Conservation (phyloP, 2,113 vertebrate genomes). For the Brachypodius melanocephalos region DNA sequence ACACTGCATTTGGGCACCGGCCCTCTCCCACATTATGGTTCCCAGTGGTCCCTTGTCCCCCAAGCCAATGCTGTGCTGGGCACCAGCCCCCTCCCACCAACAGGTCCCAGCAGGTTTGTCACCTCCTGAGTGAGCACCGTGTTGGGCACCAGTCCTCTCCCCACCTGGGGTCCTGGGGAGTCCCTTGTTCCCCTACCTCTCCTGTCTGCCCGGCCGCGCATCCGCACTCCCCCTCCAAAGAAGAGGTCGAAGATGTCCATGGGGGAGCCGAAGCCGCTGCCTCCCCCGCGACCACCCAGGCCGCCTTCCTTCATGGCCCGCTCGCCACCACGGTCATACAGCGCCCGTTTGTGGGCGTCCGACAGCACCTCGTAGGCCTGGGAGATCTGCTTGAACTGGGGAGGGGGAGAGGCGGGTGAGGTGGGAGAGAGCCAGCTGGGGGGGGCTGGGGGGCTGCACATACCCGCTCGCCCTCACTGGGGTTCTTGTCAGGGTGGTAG, state of each 20-base stretch:
- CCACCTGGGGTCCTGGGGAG: rapidly evolving
- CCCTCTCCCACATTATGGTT: not conserved
- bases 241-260: conserved; percentile 72
- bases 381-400: conserved; percentile 72
- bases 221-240: conserved; percentile 40
- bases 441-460: not conserved
- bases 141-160: not conserved
- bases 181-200: conserved; percentile 4
- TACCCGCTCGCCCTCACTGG: conserved; percentile 66
- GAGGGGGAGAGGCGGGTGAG: not conserved
- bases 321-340: conserved; percentile 64
- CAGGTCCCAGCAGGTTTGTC: not conserved
- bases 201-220: not conserved
- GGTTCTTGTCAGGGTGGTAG: conserved; percentile 72
- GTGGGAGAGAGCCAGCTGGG: rapidly evolving
- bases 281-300: not conserved
- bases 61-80: not conserved
- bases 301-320: conserved; percentile 56
- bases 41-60: rapidly evolving
- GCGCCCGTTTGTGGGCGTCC: conserved; percentile 43
- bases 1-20: not conserved
- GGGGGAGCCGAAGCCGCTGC: not conserved
- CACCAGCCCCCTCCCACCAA: not conserved
- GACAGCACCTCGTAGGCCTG: conserved; percentile 71
- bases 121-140: not conserved